A percentile compares a stretch with the other conserved stretches of the same genome.
Evolutionary conservation across 2,888 invertebrate genomes (phyloP).

Genomic region (Trichogramma evanescens): DNA sequence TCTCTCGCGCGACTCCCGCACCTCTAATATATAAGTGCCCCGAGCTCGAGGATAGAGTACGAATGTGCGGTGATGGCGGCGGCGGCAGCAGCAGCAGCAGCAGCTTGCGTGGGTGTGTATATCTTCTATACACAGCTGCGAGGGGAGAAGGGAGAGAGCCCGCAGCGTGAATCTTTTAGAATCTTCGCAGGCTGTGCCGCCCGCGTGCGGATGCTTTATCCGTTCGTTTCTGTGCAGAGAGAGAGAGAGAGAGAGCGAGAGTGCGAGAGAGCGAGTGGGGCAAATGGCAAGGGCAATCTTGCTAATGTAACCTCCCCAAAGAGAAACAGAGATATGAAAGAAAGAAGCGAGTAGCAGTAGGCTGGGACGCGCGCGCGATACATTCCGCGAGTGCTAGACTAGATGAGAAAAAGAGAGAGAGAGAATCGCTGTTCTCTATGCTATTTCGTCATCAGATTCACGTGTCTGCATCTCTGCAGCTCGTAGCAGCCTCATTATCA

Average conservation of each 20-base stretch:
- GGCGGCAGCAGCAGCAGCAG: too few species aligned
- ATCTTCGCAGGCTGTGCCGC: too few species aligned
- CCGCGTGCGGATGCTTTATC: too few species aligned
- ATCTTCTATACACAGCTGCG: too few species aligned
- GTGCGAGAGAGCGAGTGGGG: conserved; percentile 19
- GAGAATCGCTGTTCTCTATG: conserved; percentile 21
- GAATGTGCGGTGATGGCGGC: too few species aligned
- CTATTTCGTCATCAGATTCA: conserved; percentile 21
- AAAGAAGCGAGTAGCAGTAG: not conserved
- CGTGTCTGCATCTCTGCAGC: not conserved
- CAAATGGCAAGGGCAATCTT: conserved; percentile 37
- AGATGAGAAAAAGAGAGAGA: conserved; percentile 31
- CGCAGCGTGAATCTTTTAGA: too few species aligned
- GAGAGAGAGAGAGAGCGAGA: conserved; percentile 22
- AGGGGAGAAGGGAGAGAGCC: too few species aligned
- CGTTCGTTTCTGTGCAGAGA: conserved; percentile 3
- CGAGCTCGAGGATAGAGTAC: too few species aligned
- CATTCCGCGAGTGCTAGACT: not conserved
- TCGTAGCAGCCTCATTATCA: conserved; percentile 3
- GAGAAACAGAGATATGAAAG: too few species aligned
- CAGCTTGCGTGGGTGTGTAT: too few species aligned
- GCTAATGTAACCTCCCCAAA: conserved; percentile 34
- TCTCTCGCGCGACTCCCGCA: too few species aligned
- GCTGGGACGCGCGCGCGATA: not conserved
- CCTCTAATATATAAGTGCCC: too few species aligned